Conservation (phyloP, 2,113 vertebrate species). For the Nasalis larvatus region DNA sequence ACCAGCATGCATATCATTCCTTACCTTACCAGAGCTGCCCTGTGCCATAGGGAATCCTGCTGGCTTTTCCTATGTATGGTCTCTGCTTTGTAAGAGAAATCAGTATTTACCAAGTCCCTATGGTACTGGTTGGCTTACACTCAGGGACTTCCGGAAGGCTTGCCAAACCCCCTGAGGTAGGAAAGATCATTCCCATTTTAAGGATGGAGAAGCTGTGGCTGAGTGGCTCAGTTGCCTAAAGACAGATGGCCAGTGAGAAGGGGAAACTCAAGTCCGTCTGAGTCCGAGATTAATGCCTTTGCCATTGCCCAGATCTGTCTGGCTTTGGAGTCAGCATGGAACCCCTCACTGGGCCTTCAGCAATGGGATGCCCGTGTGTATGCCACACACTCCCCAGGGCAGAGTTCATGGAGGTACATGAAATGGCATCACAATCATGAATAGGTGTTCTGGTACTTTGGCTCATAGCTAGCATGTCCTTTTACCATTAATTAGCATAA, state of each 20-base stretch:
- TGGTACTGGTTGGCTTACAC: neutral
- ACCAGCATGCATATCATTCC: accelerated
- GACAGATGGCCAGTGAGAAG: neutral
- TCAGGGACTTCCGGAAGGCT: neutral
- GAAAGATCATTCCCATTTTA: neutral
- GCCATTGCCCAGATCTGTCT: neutral
- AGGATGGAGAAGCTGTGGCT: neutral
- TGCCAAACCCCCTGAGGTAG: neutral
- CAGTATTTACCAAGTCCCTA: neutral
- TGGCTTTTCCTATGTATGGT: neutral
- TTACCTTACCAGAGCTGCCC: neutral
- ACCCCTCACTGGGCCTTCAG: neutral
- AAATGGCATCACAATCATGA: neutral
- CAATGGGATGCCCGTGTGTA: accelerated
- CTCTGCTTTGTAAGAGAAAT: neutral
- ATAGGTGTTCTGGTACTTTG: neutral
- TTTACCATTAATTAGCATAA: slow-evolving; percentile 2
- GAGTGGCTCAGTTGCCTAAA: neutral
- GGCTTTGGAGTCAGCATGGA: neutral
- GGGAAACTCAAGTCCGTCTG: neutral
- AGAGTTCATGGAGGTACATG: neutral
- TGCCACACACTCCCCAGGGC: neutral
- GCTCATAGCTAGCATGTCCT: neutral
- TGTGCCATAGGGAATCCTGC: neutral
- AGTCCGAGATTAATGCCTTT: no score